These are phyloP conservation scores for Heliconius hewitsoni DNA, from an alignment of 1,140 invertebrate genomes.

Conservation along the genomic window DNA sequence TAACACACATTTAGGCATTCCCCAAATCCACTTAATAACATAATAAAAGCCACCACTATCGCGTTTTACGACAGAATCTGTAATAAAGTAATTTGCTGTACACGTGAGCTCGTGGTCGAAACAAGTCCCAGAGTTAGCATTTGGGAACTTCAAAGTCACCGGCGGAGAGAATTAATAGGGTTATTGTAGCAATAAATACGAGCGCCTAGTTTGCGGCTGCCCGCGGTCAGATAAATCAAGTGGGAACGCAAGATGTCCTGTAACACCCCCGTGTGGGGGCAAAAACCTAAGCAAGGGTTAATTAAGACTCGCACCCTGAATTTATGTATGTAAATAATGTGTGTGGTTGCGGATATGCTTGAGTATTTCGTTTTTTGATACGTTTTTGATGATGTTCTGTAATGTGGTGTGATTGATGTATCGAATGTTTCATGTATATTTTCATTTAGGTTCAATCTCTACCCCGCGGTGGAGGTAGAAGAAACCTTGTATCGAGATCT, in stretches of 20 bases:
- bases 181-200: conserved; percentile 79
- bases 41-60: conserved; percentile 32
- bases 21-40: conserved; percentile 38
- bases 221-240: conserved; percentile 75
- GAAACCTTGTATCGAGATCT: too few relatives aligned
- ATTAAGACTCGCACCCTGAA: conserved; percentile 21
- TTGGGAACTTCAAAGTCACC: conserved; percentile 55
- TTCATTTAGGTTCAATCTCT: too few relatives aligned
- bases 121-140: conserved; percentile 38
- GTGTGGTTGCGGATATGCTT: neutral
- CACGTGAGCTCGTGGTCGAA: conserved; percentile 48
- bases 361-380: neutral
- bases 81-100: conserved; percentile 52
- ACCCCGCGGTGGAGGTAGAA: too few relatives aligned
- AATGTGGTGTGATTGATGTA: neutral
- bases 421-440: neutral
- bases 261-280: conserved; percentile 39
- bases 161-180: conserved; percentile 74
- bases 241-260: conserved; percentile 70
- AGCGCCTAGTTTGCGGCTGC: conserved; percentile 69
- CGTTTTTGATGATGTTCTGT: neutral
- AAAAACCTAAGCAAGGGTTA: conserved; percentile 31
- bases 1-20: conserved; percentile 31
- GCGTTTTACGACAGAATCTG: conserved; percentile 37
- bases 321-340: conserved; percentile 17